A percentile compares a stretch with the other conserved stretches of the same genome.
Conservation (phyloP, 2,797 vertebrate species). For the Betta splendens region DNA sequence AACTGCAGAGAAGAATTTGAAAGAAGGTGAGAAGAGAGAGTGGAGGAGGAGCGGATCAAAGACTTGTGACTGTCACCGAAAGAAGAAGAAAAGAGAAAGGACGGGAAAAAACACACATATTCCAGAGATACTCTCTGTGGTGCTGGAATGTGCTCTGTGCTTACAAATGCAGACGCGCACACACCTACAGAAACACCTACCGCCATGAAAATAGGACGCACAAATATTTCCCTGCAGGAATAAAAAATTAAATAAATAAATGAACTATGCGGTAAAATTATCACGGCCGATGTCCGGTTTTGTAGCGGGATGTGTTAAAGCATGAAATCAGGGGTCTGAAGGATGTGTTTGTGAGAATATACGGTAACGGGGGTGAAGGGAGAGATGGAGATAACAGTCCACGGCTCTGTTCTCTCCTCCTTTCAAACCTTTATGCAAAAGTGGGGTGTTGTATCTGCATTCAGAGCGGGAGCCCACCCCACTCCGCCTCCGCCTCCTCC, state of each 20-base stretch:
- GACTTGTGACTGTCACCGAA: slow-evolving; percentile 74
- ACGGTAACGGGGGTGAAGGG: slow-evolving; percentile 23
- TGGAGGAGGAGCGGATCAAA: slow-evolving; percentile 74
- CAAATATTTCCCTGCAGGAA: slow-evolving; percentile 52
- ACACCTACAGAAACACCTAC: slow-evolving; percentile 47
- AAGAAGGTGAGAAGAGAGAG: slow-evolving; percentile 60
- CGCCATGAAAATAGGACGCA: slow-evolving; percentile 69
- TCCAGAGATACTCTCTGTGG: slow-evolving; percentile 76
- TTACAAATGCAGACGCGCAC: slow-evolving; percentile 57
- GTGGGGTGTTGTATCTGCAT: slow-evolving; percentile 67
- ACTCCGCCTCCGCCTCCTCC: slow-evolving; percentile 48
- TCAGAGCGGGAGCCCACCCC: slow-evolving; percentile 65
- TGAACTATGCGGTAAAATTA: slow-evolving; percentile 57
- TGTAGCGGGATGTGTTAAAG: slow-evolving; percentile 42
- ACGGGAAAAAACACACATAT: slow-evolving; percentile 49
- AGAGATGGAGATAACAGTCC: slow-evolving; percentile 60
- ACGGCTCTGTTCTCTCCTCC: slow-evolving; percentile 56
- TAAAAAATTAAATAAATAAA: slow-evolving; percentile 58
- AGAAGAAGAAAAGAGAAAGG: slow-evolving; percentile 61
- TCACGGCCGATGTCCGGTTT: slow-evolving; percentile 46
- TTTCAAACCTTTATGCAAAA: slow-evolving; percentile 69
- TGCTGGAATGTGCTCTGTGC: slow-evolving; percentile 55
- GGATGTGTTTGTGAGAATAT: slow-evolving; percentile 24
- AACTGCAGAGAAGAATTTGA: slow-evolving; percentile 60
- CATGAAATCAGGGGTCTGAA: slow-evolving; percentile 34